A percentile compares a stretch with the other conserved stretches of the same genome.
These are phyloP conservation scores for Psophia crepitans DNA, from an alignment of 2,113 vertebrate species.

Conservation along the genomic window DNA sequence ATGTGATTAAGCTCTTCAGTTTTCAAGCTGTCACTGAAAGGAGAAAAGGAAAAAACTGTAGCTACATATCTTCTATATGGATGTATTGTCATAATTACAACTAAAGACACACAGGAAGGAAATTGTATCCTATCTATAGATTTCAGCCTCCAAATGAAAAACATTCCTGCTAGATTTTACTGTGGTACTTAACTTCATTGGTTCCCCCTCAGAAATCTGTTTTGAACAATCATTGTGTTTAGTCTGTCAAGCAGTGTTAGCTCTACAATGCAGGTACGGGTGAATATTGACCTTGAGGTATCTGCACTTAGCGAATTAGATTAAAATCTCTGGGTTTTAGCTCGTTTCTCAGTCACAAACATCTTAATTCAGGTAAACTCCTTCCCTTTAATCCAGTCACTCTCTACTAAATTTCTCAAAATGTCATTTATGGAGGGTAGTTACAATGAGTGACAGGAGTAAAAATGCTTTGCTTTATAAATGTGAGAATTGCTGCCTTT, in stretches of 20 bases:
- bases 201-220: background rate
- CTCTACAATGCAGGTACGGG: background rate
- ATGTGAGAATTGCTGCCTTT: background rate
- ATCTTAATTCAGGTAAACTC: background rate
- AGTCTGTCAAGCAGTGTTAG: background rate
- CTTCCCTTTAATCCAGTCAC: background rate
- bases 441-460: background rate
- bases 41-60: background rate
- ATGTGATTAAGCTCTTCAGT: background rate
- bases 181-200: background rate
- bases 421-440: background rate
- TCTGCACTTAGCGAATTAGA: background rate
- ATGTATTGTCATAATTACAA: background rate
- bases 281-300: background rate
- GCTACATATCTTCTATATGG: background rate
- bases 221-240: background rate
- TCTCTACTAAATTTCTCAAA: background rate
- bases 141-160: background rate
- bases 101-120: background rate
- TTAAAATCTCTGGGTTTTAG: background rate
- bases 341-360: background rate
- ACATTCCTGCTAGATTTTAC: background rate
- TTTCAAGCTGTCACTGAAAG: background rate
- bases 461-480: background rate
- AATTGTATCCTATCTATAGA: background rate